Percentiles rank a stretch among this genome's conserved stretches.
These are phyloP conservation scores for Automeris io DNA, from an alignment of 2,888 invertebrate genomes.

Conservation along the genomic window DNA sequence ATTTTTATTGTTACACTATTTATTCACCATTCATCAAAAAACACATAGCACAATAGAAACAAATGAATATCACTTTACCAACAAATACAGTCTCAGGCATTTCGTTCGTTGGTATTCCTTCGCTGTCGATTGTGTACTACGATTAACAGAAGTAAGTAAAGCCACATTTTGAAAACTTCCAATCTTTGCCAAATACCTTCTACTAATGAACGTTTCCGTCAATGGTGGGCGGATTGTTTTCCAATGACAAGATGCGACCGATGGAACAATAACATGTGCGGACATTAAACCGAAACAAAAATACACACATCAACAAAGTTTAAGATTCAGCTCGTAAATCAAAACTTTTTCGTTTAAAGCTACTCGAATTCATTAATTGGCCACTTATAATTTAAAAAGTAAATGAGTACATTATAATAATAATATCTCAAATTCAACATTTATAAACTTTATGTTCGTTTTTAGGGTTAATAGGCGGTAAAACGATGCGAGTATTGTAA, in stretches of 20 bases:
- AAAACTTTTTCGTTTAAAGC: no score
- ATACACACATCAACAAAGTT: no score
- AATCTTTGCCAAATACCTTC: conserved; percentile 57
- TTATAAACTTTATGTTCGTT: no score
- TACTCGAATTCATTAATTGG: no score
- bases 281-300: conserved; percentile 41
- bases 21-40: conserved; percentile 8
- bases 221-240: conserved; percentile 35
- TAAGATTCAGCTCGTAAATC: no score
- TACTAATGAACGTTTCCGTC: conserved; percentile 49
- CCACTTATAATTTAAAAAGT: no score
- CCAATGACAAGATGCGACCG: conserved; percentile 22
- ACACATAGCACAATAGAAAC: conserved; percentile 13
- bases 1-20: conserved; percentile 1
- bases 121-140: conserved; percentile 51
- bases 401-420: no score
- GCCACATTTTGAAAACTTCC: conserved; percentile 38
- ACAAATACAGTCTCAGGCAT: conserved; percentile 59
- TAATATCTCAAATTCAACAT: no score
- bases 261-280: conserved; percentile 30
- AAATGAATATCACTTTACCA: conserved; percentile 41
- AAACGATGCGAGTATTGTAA: no score
- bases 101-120: conserved; percentile 45
- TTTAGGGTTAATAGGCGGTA: no score
- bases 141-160: conserved; percentile 42